Percentiles rank a stretch among this genome's conserved stretches.
These are phyloP conservation scores for Setophaga kirtlandii DNA, from an alignment of 2,113 vertebrate genomes.

Conservation along the genomic window DNA sequence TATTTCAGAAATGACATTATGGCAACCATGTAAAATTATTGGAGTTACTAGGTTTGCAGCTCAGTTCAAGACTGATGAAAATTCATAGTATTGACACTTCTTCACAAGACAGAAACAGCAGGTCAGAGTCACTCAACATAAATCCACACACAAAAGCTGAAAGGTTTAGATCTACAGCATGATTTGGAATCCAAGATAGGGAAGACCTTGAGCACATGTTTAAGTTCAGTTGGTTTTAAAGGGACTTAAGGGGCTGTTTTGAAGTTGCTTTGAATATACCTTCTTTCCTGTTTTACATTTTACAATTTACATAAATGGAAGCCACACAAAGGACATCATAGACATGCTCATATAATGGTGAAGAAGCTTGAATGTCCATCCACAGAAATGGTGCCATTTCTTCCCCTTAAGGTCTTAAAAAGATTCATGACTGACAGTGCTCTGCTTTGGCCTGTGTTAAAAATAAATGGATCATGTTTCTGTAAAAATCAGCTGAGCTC, in stretches of 20 bases:
- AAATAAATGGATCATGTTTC: neutral
- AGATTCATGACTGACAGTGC: neutral
- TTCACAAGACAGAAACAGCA: neutral
- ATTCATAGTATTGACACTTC: neutral
- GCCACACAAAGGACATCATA: neutral
- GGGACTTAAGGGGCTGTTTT: neutral
- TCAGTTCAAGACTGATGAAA: neutral
- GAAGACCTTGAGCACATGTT: neutral
- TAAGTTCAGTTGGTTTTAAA: neutral
- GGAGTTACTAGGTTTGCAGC: neutral
- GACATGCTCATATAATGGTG: neutral
- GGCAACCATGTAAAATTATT: neutral
- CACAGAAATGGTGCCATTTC: neutral
- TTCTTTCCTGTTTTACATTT: neutral
- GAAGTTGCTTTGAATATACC: neutral
- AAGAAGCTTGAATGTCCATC: neutral
- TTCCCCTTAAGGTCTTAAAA: neutral
- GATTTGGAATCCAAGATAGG: neutral
- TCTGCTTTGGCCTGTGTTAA: neutral
- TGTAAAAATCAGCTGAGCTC: neutral
- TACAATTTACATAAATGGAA: neutral
- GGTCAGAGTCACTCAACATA: rapidly evolving
- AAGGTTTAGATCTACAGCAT: neutral
- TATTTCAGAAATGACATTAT: neutral
- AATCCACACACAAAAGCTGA: neutral